Base-by-base conservation (phyloP, 1,140 invertebrate genomes). In the Plectus sambesii region DNA sequence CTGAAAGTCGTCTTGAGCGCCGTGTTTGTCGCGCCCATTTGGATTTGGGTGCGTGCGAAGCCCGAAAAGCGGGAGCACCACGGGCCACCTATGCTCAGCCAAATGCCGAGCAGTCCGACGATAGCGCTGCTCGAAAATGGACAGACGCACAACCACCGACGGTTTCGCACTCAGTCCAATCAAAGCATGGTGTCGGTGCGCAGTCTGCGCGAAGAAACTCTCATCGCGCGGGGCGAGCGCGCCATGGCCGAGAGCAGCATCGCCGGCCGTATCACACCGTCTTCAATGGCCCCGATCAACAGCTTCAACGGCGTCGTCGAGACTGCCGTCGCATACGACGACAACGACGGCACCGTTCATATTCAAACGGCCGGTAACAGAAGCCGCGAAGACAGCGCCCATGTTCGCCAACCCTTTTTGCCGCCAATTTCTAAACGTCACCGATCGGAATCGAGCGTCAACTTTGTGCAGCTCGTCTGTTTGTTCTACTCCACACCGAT, bases 401-500 rank as follows among this genome's bases (percentile, higher is more conserved):
- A 42, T 27, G 33, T 42, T 29, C 12, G 41, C 15, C 2, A 42
- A 27, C 17, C 19, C 41, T 19, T 23, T 8, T n/a, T 22, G 15
- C 8, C 23, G 12, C 17, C 41, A 42, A 8, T 25, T 42, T 29
- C 25, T 17, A 1, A 23, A 23, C 17, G 23, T 27, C 20, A 23
- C 17, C 33, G 41, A 42, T 27, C n/a, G 27, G 8, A 29, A 42
- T 19, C n/a, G n/a, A n/a, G n/a, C n/a, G n/a, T n/a, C n/a, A n/a
- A n/a, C n/a, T n/a, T n/a, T n/a, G n/a, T n/a, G n/a, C n/a, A n/a
- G n/a, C n/a, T n/a, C n/a, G 45, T 57, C 9, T 30, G 19, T 20
- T 25, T 53, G 9, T 65, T 65, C 35, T 65, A 65, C 47, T 36
- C 48, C 15, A 65, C 64, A 29, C 63, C 63, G 25, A 63, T 66